Conservation (phyloP, 1,140 invertebrate species). For the Asbolus verrucosus region DNA sequence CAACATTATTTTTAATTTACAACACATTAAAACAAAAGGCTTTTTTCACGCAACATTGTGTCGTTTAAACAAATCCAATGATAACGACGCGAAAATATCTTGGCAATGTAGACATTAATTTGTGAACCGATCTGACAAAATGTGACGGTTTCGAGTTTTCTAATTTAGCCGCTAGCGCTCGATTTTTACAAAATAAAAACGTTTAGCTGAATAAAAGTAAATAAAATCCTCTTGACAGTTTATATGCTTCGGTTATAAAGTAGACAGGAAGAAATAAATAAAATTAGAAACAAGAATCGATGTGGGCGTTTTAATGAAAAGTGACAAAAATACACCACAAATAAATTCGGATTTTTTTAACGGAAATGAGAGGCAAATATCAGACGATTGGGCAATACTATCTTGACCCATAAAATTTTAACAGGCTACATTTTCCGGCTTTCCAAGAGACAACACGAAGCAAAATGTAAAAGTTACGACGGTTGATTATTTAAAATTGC, state of each 20-base stretch:
- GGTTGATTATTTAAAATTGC: too few species aligned
- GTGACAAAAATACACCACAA: conserved; percentile 43
- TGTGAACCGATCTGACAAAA: background rate
- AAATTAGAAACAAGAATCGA: conserved; percentile 46
- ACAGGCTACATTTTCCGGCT: background rate
- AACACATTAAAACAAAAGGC: background rate
- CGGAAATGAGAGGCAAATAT: conserved; percentile 14
- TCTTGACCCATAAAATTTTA: conserved; percentile 25
- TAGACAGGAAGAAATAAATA: conserved; percentile 48
- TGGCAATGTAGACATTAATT: too few species aligned
- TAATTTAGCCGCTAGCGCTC: background rate
- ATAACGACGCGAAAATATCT: background rate
- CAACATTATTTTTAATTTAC: conserved; percentile 29
- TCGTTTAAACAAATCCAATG: background rate
- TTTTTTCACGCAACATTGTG: too few species aligned
- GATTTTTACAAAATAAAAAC: conserved; percentile 24
- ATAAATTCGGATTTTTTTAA: conserved; percentile 24
- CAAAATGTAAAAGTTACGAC: too few species aligned
- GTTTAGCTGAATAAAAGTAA: conserved; percentile 33
- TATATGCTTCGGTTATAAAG: conserved; percentile 46
- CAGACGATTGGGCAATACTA: conserved; percentile 3
- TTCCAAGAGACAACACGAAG: too few species aligned
- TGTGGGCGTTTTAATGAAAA: conserved; percentile 46
- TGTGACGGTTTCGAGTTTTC: background rate
- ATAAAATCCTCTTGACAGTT: conserved; percentile 41